These are phyloP conservation scores for Xenops minutus DNA, from an alignment of 2,797 vertebrate species.

Conservation along the genomic window DNA sequence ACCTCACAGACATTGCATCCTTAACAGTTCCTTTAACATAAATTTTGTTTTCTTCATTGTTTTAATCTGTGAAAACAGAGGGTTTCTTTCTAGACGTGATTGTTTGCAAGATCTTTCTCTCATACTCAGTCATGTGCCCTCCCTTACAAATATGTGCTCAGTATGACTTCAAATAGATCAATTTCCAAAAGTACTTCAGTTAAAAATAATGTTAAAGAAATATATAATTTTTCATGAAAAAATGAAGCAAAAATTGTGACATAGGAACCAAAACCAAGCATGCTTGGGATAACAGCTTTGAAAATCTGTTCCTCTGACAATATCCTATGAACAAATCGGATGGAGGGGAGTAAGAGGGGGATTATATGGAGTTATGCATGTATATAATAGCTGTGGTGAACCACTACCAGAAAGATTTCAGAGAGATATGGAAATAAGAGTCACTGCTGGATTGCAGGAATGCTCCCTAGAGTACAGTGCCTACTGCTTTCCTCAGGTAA, in stretches of 20 bases:
- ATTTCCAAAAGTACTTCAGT: background rate
- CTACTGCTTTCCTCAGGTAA: background rate
- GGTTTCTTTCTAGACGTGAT: background rate
- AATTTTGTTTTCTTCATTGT: background rate
- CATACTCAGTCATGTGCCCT: fast-evolving
- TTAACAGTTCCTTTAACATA: background rate
- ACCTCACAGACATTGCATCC: background rate
- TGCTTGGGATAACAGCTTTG: background rate
- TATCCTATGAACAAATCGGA: background rate
- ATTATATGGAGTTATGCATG: background rate
- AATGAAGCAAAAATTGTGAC: background rate
- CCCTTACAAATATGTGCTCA: background rate
- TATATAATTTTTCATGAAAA: background rate
- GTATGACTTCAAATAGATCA: background rate
- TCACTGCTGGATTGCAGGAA: background rate
- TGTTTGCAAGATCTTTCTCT: background rate
- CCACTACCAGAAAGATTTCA: background rate
- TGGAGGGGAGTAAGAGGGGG: background rate
- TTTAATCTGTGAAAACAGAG: background rate
- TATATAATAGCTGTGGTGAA: background rate
- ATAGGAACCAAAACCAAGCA: background rate
- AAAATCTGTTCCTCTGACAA: background rate
- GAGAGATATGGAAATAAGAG: background rate
- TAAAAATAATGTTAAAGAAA: background rate
- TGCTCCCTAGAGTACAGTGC: background rate